Evolutionary conservation across 1,140 invertebrate species (phyloP), one percentile per base, ranked within the genome.

Genomic region (Zaprionus capensis): DNA sequence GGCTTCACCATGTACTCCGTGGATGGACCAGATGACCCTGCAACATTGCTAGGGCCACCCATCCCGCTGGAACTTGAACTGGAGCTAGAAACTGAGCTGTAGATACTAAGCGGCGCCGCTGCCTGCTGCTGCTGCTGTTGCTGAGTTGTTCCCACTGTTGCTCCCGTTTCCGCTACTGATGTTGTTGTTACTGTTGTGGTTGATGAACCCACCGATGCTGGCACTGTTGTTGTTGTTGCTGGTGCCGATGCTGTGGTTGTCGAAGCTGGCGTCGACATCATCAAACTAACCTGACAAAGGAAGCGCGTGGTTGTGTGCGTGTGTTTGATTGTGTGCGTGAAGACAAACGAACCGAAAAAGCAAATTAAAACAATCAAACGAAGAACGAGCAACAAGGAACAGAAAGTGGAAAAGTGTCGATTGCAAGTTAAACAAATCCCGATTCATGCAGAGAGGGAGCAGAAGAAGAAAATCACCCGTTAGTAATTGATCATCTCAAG

Each of bases 281-380:
- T 94, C 93, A 97, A 97, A 93, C 99, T 99, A 82, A 98, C 98
- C n/a, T 97, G 96, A 67, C 96, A 95, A 71, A 99, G 94, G 20
- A 97, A 97, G 94, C 71, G 76, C 71, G 76, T 74, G 65, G 93
- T 99, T 97, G 17, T 96, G 95, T 15, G 96, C 53, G 70, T 67
- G 63, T 69, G 34, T 93, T 98, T 97, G n/a, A 95, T 95, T 12
- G 96, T 62, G 57, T 76, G 28, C 36, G 69, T 96, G 91, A 98
- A 71, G 98, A 93, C 98, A 97, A 46, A 95, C 70, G 57, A 76
- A 61, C 61, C 73, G 56, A 71, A 55, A 73, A 73, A 22, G 62
- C 61, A 73, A 76, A 73, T 76, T 59, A 76, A 76, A 73, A 66
- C 59, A 75, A 75, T 71, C 72, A 75, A 75, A 73, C 49, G 71